phyloP scores from a whole-genome alignment of 1,140 invertebrate species.

The Caenorhabditis brenneri region DNA sequence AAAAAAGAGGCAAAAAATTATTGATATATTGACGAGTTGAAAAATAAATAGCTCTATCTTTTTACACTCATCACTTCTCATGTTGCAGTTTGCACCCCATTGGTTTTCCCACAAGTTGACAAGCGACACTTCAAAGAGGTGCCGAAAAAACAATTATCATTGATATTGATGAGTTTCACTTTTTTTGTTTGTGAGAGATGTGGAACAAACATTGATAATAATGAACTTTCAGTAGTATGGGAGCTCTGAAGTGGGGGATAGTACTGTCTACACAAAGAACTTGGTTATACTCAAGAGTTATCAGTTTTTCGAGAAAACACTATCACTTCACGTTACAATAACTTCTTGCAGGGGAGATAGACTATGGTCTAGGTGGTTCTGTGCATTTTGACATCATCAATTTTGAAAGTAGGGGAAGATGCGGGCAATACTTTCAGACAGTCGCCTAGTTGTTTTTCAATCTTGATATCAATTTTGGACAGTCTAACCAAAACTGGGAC shows the following conservation, averaged over 20 bases:
- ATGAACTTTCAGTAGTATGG: background rate
- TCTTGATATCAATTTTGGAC: too few species aligned
- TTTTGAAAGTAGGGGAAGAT: too few species aligned
- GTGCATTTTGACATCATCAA: too few species aligned
- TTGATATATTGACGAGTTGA: slow-evolving; percentile 39
- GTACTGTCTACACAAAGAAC: background rate
- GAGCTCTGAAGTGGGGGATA: background rate
- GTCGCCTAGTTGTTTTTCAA: too few species aligned
- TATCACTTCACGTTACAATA: too few species aligned
- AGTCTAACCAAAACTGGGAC: too few species aligned
- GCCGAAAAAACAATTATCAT: slow-evolving; percentile 9
- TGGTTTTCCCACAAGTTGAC: background rate
- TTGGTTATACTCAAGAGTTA: too few species aligned
- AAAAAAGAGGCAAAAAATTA: background rate
- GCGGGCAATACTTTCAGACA: too few species aligned
- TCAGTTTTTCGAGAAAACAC: too few species aligned
- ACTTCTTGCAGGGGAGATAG: too few species aligned
- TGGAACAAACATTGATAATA: background rate
- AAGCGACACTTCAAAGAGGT: slow-evolving; percentile 35
- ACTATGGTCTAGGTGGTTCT: too few species aligned
- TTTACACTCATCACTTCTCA: background rate
- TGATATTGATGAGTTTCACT: background rate
- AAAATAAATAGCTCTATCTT: slow-evolving; percentile 18
- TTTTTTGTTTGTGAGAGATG: background rate
- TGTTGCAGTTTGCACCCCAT: slow-evolving; percentile 15